Conservation (phyloP, 2,113 vertebrate species). For the Spea multiplicata region DNA sequence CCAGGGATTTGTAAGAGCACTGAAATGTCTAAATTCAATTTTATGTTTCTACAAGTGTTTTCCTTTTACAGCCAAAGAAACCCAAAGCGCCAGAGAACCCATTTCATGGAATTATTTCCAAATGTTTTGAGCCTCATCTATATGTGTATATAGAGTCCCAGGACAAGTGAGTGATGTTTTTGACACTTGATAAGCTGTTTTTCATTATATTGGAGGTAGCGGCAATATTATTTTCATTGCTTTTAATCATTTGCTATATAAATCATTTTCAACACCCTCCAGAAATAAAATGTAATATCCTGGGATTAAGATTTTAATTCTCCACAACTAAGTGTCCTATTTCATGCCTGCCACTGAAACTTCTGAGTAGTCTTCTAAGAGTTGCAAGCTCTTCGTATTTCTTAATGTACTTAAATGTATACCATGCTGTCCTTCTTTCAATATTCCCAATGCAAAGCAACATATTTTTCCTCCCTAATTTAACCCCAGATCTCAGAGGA, state of each 20-base stretch:
- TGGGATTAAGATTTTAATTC: no score
- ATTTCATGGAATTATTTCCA: conserved; percentile 96
- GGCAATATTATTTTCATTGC: no score
- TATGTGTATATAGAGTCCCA: conserved; percentile 98
- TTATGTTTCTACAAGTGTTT: conserved; percentile 6
- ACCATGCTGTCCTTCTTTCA: no score
- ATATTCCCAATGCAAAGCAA: no score
- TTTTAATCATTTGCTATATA: neutral
- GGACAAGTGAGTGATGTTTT: conserved; percentile 84
- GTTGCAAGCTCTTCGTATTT: no score
- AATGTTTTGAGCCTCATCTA: conserved; percentile 97
- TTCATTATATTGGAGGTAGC: no score
- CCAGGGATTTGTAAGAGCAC: no score
- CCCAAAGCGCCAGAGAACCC: conserved; percentile 92
- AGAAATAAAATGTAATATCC: neutral
- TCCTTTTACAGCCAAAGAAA: conserved; percentile 82
- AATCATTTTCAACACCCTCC: neutral
- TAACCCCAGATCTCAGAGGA: no score
- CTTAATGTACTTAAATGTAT: no score
- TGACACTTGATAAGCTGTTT: neutral
- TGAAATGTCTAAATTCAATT: no score
- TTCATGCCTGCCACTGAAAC: neutral
- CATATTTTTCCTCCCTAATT: no score
- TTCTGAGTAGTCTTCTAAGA: neutral
- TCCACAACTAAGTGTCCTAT: neutral